These are phyloP conservation scores for Thera obeliscata DNA, from an alignment of 2,888 invertebrate genomes.

Conservation along the genomic window DNA sequence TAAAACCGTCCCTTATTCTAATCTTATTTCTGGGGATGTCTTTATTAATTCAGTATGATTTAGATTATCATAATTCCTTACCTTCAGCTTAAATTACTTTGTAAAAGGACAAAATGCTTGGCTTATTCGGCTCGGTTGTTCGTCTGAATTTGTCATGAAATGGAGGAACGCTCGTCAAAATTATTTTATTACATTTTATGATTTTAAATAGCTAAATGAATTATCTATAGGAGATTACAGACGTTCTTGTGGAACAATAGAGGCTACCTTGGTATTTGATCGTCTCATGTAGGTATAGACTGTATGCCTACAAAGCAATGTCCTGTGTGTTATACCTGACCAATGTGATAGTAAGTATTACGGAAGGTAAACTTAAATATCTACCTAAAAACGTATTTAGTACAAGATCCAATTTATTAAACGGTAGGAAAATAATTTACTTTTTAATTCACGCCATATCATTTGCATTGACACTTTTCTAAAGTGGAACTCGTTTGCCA, in stretches of 20 bases:
- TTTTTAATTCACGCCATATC: constrained; percentile 46
- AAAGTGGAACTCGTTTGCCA: constrained; percentile 73
- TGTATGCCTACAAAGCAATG: no score
- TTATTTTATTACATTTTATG: constrained; percentile 26
- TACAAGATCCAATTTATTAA: constrained; percentile 16
- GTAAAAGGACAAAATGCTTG: constrained; percentile 50
- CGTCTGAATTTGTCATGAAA: constrained; percentile 44
- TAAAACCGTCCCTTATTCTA: constrained; percentile 27
- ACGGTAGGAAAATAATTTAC: constrained; percentile 18
- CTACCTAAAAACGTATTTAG: neutral
- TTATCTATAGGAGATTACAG: no score
- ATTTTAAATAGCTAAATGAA: constrained; percentile 14
- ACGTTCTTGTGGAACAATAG: no score
- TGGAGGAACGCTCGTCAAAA: constrained; percentile 23
- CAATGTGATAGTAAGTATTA: no score
- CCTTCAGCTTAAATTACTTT: constrained; percentile 52
- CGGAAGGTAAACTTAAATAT: neutral
- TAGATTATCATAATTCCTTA: constrained; percentile 54
- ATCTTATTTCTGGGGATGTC: constrained; percentile 41
- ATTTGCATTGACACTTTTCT: constrained; percentile 70
- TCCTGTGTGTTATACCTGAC: no score
- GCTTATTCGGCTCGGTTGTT: constrained; percentile 46
- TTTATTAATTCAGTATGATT: constrained; percentile 55
- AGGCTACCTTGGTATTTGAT: no score
- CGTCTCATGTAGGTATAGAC: no score